These are phyloP conservation scores for Megastigmus dorsalis DNA, from an alignment of 2,888 invertebrate species.

Conservation along the genomic window DNA sequence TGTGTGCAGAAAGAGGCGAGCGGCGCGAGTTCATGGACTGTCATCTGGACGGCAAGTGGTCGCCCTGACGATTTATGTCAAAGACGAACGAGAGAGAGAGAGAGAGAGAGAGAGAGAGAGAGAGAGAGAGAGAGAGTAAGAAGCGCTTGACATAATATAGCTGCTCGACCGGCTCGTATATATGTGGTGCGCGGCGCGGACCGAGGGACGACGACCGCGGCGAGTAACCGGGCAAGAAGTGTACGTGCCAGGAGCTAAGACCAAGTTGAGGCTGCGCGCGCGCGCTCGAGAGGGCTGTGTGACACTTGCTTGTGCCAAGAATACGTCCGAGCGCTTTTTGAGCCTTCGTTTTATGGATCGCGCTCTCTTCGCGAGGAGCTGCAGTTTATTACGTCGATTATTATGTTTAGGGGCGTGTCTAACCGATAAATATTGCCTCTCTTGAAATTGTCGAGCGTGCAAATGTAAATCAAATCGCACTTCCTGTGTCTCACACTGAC, in stretches of 20 bases:
- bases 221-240: too few species aligned
- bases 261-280: too few species aligned
- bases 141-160: constrained; percentile 31
- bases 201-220: too few species aligned
- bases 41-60: constrained; percentile 67
- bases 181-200: not conserved
- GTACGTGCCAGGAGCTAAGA: too few species aligned
- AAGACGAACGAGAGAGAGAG: constrained; percentile 52
- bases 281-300: too few species aligned
- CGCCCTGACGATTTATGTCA: constrained; percentile 61
- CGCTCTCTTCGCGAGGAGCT: too few species aligned
- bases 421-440: too few species aligned
- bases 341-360: constrained; percentile 18
- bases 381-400: too few species aligned
- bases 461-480: too few species aligned
- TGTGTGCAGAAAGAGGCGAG: not conserved
- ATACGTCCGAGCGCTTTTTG: constrained; percentile 14
- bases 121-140: constrained; percentile 38
- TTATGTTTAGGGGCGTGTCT: too few species aligned
- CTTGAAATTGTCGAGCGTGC: too few species aligned
- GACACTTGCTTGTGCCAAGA: constrained; percentile 30
- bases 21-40: constrained; percentile 54
- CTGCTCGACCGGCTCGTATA: not conserved
- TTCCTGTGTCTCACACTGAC: too few species aligned
- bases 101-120: constrained; percentile 36